Evolutionary conservation across 1,140 invertebrate species (phyloP), one percentile per base, ranked within the genome.

Genomic region (Mercenaria mercenaria): DNA sequence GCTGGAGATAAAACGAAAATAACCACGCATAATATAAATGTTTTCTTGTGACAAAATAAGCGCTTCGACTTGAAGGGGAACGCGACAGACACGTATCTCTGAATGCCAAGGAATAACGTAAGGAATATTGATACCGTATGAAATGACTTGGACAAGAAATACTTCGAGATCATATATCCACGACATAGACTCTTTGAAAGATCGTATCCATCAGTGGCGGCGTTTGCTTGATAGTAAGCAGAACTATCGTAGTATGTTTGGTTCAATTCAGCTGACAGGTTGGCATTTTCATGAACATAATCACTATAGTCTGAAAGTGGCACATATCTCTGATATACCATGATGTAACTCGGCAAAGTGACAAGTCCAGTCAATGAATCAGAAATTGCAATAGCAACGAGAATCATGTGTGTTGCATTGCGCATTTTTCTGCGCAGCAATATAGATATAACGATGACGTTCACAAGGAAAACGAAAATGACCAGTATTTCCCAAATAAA

Each of bases 71-170:
- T 74, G n/a, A 77, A 87, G n/a, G 84, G 84, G 18, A 29, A 59
- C 0, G 41, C 41, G 0, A 83, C 52, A n/a, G 52, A 82, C 18
- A 67, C 26, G 29, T 52, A 89, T 18, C 79, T 50, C 41, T 89
- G 88, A 61, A 89, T 32, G 0, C 47, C 88, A 29, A 89, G 79
- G n/a, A 83, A 89, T 11, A 83, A 13, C 0, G 88, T 89, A 23
- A 83, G 80, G 18, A 50, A 89, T 52, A 83, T 89, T 18, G 88
- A 89, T 0, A 82, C 41, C 18, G 88, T 83, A 29, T 89, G 88
- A 26, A 89, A 89, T 18, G 77, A 69, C 32, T 81, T 81, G 0
- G 77, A 72, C 18, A 88, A 15, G 41, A 74, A 88, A 26, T 50
- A 82, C 39, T 74, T 88, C 4, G 77, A 72, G 10, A 88, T 64